These are phyloP conservation scores for Dicranocentrus wangi DNA, from an alignment of 2,888 invertebrate species.

Conservation along the genomic window DNA sequence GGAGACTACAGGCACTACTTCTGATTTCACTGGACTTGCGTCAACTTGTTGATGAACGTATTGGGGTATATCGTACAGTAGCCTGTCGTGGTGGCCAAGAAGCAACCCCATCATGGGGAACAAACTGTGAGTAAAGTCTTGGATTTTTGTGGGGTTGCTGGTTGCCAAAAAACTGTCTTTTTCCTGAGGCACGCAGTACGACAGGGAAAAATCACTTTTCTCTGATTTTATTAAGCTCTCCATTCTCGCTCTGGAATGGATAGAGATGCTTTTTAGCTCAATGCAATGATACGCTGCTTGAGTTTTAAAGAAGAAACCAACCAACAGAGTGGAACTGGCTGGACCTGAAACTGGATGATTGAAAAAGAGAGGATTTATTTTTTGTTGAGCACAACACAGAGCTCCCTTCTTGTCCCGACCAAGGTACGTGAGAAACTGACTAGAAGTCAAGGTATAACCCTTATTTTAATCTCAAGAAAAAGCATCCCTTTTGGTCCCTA, in stretches of 20 bases:
- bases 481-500: constrained; percentile 24
- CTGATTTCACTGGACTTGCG: not conserved
- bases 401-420: not conserved
- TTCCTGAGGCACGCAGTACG: not conserved
- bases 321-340: not conserved
- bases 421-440: constrained; percentile 47
- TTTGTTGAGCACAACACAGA: not conserved
- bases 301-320: too few relatives aligned
- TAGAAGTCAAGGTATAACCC: constrained; percentile 32
- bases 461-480: constrained; percentile 34
- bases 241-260: constrained; percentile 61
- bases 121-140: constrained; percentile 25
- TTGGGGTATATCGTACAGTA: constrained; percentile 34
- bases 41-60: not conserved
- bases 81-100: constrained; percentile 44
- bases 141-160: constrained; percentile 6
- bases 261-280: constrained; percentile 11
- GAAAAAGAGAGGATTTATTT: not conserved
- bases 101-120: constrained; percentile 58
- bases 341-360: not conserved
- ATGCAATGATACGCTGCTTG: not conserved
- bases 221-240: constrained; percentile 42
- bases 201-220: constrained; percentile 1
- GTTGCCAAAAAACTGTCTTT: constrained; percentile 23
- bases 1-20: not conserved